These are phyloP conservation scores for Panthera leo DNA, from an alignment of 2,113 vertebrate genomes.

Conservation along the genomic window DNA sequence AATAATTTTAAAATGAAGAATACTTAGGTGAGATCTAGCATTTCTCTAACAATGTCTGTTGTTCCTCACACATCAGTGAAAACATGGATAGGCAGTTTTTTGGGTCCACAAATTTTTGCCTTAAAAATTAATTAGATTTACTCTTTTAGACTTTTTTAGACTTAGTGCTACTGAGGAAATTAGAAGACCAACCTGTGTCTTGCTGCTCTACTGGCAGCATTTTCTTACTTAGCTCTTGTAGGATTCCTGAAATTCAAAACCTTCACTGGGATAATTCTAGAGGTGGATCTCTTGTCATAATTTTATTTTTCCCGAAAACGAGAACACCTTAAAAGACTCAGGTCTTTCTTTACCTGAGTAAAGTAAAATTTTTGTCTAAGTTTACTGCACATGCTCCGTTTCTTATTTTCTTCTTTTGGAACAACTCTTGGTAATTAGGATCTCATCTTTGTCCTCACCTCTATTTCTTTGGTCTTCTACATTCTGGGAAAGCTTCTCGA, in stretches of 20 bases:
- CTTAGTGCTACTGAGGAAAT: neutral
- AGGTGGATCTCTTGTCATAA: neutral
- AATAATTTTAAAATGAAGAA: slow-evolving; percentile 21
- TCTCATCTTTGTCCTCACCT: neutral
- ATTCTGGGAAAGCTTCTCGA: neutral
- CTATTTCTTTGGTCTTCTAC: neutral
- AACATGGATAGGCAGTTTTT: neutral
- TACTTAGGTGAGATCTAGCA: neutral
- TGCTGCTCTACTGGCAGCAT: neutral
- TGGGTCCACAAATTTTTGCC: neutral
- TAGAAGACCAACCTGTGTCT: neutral
- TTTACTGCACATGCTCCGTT: neutral
- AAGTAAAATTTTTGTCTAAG: neutral
- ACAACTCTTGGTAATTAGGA: neutral
- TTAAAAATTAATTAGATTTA: slow-evolving; percentile 5
- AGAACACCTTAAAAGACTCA: neutral
- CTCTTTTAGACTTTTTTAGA: neutral
- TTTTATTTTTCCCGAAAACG: neutral
- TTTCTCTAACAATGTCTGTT: neutral
- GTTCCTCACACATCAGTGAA: neutral
- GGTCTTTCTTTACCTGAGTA: neutral
- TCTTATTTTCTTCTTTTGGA: neutral
- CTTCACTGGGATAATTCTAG: neutral
- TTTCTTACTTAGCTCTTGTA: neutral
- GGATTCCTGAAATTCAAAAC: slow-evolving; percentile 23